phyloP scores from a whole-genome alignment of 2,888 invertebrate species.

The Trachelus tabidus region DNA sequence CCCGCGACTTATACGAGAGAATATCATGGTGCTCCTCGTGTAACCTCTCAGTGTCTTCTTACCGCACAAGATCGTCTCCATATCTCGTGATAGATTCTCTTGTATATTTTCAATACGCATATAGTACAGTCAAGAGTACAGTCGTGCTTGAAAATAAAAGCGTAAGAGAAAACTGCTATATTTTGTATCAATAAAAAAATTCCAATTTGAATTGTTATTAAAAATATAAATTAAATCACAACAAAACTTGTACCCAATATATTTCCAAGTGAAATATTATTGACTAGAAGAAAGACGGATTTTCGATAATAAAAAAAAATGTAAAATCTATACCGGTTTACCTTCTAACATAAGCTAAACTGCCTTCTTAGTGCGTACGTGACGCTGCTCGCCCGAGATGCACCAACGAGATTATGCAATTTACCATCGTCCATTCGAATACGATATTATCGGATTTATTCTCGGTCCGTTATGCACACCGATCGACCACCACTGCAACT shows the following conservation, averaged over 20 bases:
- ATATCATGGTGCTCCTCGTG: background rate
- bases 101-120: background rate
- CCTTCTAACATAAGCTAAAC: background rate
- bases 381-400: background rate
- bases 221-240: too few species aligned
- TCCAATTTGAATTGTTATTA: too few species aligned
- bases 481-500: background rate
- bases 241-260: background rate
- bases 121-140: background rate
- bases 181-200: background rate
- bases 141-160: background rate
- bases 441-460: background rate
- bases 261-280: background rate
- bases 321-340: background rate
- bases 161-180: background rate
- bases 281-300: background rate
- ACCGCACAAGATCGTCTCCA: background rate
- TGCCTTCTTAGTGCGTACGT: background rate
- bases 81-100: background rate
- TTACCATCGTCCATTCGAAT: background rate
- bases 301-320: background rate
- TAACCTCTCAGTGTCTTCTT: background rate
- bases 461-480: background rate
- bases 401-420: background rate
- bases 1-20: background rate